Evolutionary conservation across 92 coral and sea anemone genomes (phyloP).

Genomic region (Metridium senile): DNA sequence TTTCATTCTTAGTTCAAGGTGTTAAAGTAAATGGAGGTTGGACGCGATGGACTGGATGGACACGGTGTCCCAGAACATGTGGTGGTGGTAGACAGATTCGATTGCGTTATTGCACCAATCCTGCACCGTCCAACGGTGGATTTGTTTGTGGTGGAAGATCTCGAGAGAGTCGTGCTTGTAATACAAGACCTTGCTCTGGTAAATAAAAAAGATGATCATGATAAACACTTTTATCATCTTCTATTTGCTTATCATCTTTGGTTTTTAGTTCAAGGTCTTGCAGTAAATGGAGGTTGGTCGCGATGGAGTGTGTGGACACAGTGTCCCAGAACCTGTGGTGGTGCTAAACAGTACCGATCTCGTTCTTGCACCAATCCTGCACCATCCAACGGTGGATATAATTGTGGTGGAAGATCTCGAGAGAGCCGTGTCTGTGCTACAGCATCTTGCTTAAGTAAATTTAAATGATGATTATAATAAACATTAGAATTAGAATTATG

Average conservation of each 20-base stretch:
- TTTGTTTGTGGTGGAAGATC: slow-evolving; percentile 18
- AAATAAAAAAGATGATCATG: neutral
- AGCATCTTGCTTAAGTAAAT: slow-evolving; percentile 38
- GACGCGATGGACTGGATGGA: slow-evolving; percentile 35
- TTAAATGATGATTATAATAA: no score
- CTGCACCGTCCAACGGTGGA: slow-evolving; percentile 36
- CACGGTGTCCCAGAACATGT: slow-evolving; percentile 31
- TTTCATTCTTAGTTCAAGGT: neutral
- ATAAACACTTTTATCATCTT: neutral
- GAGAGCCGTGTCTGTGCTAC: slow-evolving; percentile 34
- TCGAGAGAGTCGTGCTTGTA: slow-evolving; percentile 19
- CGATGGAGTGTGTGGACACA: slow-evolving; percentile 53
- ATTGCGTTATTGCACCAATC: slow-evolving; percentile 24
- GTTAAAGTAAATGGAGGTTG: slow-evolving; percentile 23
- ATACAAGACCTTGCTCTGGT: slow-evolving; percentile 26
- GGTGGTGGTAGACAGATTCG: slow-evolving; percentile 46
- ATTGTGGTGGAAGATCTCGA: slow-evolving; percentile 37
- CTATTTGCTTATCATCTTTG: neutral
- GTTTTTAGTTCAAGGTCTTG: no score
- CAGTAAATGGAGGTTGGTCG: slow-evolving; percentile 61
- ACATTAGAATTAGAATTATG: no score
- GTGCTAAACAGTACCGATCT: slow-evolving; percentile 55
- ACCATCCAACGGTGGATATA: slow-evolving; percentile 48
- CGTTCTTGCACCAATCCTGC: slow-evolving; percentile 66
- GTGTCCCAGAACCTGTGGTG: slow-evolving; percentile 66